phyloP scores from a whole-genome alignment of 2,113 vertebrate species.

The Stegastes partitus region DNA sequence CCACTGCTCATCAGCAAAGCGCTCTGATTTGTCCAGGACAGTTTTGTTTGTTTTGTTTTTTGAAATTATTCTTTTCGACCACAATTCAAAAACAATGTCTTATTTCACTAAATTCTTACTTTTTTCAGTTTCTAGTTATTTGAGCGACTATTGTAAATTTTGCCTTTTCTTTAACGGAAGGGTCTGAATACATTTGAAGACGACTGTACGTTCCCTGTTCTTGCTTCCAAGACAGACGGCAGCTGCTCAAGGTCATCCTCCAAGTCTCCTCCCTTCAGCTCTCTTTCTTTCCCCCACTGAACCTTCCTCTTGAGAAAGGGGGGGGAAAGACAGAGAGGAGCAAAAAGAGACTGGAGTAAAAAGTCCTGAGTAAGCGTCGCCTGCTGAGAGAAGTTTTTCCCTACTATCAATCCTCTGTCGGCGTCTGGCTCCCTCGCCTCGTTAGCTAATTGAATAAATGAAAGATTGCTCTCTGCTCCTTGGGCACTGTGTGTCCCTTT shows the following conservation, averaged over 20 bases:
- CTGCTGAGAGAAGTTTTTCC: slow-evolving; percentile 79
- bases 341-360: slow-evolving; percentile 52
- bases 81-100: too few relatives aligned
- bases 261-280: slow-evolving; percentile 21
- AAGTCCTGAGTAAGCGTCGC: slow-evolving; percentile 81
- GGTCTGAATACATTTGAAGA: too few relatives aligned
- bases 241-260: slow-evolving; percentile 54
- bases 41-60: too few relatives aligned
- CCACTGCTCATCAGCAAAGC: too few relatives aligned
- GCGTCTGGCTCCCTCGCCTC: slow-evolving; percentile 79
- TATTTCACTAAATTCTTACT: too few relatives aligned
- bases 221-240: slow-evolving; percentile 11
- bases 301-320: slow-evolving; percentile 52
- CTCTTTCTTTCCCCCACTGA: slow-evolving; percentile 7
- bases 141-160: too few relatives aligned
- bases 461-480: slow-evolving; percentile 86
- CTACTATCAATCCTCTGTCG: slow-evolving; percentile 79
- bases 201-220: slow-evolving; percentile 10
- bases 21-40: too few relatives aligned
- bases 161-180: too few relatives aligned
- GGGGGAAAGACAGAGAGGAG: slow-evolving; percentile 29
- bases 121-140: too few relatives aligned
- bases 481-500: slow-evolving; percentile 57
- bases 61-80: too few relatives aligned
- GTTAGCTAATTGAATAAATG: slow-evolving; percentile 90